Evolutionary conservation across 2,797 vertebrate genomes (phyloP), one percentile per base, ranked within the genome.

Genomic region (Yasuhikotakia modesta): DNA sequence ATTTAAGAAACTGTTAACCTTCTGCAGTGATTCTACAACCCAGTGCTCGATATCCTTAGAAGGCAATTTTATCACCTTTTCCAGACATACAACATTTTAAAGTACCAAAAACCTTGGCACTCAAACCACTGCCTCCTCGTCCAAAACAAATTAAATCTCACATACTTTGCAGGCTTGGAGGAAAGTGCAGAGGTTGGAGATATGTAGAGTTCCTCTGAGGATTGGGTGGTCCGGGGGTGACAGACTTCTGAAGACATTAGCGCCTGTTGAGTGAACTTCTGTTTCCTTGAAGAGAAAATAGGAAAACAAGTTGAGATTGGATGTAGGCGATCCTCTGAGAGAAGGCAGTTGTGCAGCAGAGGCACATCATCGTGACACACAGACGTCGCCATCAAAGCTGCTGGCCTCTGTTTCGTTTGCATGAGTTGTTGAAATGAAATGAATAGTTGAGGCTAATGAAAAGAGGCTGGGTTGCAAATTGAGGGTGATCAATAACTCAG

Each of bases 181-280:
- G 58, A 75, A 60, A 76, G 53, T 19, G 39, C 30, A 32, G 27
- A 69, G 21, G 27, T 60, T 68, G 24, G 43, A 77, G 52, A 67
- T 39, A 45, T 1, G 6, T 13, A 21, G 45, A 58, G 11, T 5
- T 57, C 69, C 63, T 72, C 14, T 53, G 69, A 73, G 79, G 69
- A 85, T 82, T 83, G 84, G 81, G 83, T 87, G 83, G 85, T 83
- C 57, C 82, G 86, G 80, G 82, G 50, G 39, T 43, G 64, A 81
- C 63, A n/a, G 17, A 78, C 84, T 87, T 88, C 85, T 87, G 76
- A 83, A 82, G 86, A 80, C 45, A 82, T 90, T 89, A 89, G 76
- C 80, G 80, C 86, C 86, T 84, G 78, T 84, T 39, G 71, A 71
- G 63, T 60, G 69, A 79, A 81, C 48, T 57, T 53, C 16, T 30